Evolutionary conservation across 2,888 invertebrate genomes (phyloP).

Genomic region (Abscondita cerata): DNA sequence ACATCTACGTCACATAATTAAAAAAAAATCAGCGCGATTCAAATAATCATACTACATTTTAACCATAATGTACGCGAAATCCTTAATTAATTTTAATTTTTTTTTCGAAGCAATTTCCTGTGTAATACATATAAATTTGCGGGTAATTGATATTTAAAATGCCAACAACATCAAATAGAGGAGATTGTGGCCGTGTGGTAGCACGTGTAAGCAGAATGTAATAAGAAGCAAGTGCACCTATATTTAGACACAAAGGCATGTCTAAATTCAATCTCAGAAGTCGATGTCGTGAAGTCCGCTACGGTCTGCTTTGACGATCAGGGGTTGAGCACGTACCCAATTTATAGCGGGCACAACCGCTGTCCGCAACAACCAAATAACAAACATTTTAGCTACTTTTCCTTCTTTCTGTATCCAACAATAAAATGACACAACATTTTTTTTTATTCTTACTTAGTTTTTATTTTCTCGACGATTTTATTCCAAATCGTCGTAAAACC

Average conservation of each 20-base stretch:
- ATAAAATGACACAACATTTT: not conserved
- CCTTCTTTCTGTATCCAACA: conserved; percentile 1
- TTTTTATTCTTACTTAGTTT: not conserved
- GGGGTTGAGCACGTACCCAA: conserved; percentile 47
- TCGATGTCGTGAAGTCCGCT: conserved; percentile 41
- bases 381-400: conserved; percentile 26
- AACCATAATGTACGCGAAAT: not conserved
- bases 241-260: conserved; percentile 48
- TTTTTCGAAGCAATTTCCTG: conserved; percentile 1
- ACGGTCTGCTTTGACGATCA: conserved; percentile 45
- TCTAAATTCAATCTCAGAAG: conserved; percentile 45
- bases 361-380: conserved; percentile 37
- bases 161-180: conserved; percentile 6
- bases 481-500: no score
- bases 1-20: no score
- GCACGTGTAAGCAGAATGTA: conserved; percentile 30
- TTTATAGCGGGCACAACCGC: conserved; percentile 42
- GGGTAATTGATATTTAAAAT: conserved; percentile 13
- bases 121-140: conserved; percentile 4
- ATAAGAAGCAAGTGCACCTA: conserved; percentile 36
- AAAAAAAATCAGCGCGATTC: not conserved
- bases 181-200: conserved; percentile 14
- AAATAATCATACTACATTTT: conserved; percentile 1
- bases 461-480: not conserved
- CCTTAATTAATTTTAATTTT: not conserved